These are phyloP conservation scores for Microplitis demolitor DNA, from an alignment of 1,140 invertebrate species.

Conservation along the genomic window DNA sequence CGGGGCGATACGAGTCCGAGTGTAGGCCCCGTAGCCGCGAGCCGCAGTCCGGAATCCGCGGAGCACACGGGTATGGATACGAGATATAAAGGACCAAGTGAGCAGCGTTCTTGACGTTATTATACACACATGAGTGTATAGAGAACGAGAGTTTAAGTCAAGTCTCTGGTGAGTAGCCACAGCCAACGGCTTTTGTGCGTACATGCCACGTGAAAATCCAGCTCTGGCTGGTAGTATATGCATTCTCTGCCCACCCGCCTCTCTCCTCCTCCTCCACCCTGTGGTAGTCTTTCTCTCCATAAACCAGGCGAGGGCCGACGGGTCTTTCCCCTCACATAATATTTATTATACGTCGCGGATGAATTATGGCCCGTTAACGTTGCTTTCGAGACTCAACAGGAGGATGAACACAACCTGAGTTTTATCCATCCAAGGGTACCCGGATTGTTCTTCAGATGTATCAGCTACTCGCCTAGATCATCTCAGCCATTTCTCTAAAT, in stretches of 20 bases:
- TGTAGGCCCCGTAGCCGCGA: constrained; percentile 11
- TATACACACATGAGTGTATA: too few species aligned
- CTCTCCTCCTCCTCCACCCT: background rate
- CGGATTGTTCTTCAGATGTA: background rate
- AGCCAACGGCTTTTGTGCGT: constrained; percentile 12
- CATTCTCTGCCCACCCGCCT: background rate
- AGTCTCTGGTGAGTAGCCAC: background rate
- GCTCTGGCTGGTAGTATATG: constrained; percentile 6
- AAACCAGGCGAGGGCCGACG: constrained; percentile 29
- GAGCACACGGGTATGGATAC: too few species aligned
- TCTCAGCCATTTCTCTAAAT: too few species aligned
- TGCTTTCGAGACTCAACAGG: constrained; percentile 5
- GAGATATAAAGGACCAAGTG: too few species aligned
- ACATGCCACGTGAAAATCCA: constrained; percentile 23
- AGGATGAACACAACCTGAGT: background rate
- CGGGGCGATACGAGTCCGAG: background rate
- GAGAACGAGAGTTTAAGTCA: constrained; percentile 8
- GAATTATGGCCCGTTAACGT: constrained; percentile 49
- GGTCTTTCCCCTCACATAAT: constrained; percentile 35
- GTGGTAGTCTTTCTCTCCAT: background rate
- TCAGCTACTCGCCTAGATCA: too few species aligned
- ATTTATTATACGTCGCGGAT: constrained; percentile 47
- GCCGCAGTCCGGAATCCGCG: background rate
- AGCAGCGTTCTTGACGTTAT: background rate
- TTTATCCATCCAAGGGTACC: background rate